Base-by-base conservation (phyloP, 1,140 invertebrate genomes). In the Polyergus mexicanus region DNA sequence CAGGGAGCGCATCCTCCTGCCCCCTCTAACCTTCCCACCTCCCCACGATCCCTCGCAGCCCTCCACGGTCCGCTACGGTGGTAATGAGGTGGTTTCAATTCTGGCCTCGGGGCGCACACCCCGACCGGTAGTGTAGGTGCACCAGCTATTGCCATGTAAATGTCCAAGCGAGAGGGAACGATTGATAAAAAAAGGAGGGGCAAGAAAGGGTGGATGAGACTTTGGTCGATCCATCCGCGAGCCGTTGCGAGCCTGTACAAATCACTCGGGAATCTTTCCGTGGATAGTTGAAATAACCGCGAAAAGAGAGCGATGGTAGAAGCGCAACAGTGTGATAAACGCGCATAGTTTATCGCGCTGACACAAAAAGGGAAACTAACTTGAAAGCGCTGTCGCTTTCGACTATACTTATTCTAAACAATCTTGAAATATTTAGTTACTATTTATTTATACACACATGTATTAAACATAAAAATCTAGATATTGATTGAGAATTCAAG, bases 21-120 rank as follows among this genome's bases (percentile, higher is more conserved):
- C 78, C 81, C 66, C 65, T 38, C 54, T 35, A 25, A 69, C 68
- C 56, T 51, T 51, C 16, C 41, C 65, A 16, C 19, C n/a, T n/a
- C 35, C 19, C 81, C 41, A 2, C 1, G n/a, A 51, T 32, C 56
- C 16, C 41, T 22, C 77, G 56, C 68, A 83, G 11, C 69, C 72
- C 47, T 71, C 62, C 65, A 69, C 63, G 65, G 78, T 74, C 89
- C 86, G 85, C 65, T 74, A 51, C 47, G 47, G 84, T 92, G 89
- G 93, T 95, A 95, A 95, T 95, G 94, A 95, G 94, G 93, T 94
- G 94, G 94, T 95, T 95, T 95, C 94, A 94, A 95, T 95, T 95
- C 94, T 90, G 91, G 92, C 94, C 94, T 93, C 91, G 87, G 92
- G 94, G 94, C 78, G 54, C 92, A 92, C 80, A 86, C 77, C 86